Base-by-base conservation (phyloP, 2,888 invertebrate species). In the Lasioglossum calceatum region DNA sequence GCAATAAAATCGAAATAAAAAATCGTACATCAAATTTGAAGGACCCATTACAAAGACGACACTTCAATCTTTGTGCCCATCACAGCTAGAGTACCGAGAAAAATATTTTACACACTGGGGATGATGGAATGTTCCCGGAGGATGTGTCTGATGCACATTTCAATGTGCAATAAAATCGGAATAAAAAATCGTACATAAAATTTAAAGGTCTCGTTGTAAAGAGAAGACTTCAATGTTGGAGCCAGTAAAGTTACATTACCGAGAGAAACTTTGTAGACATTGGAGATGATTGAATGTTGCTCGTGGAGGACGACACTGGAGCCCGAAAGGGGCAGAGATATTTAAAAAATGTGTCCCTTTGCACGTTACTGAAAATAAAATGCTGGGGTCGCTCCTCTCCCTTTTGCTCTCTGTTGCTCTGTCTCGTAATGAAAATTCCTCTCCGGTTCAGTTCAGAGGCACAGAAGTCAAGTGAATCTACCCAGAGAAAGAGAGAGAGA, bases 391-490 rank as follows among this genome's bases (percentile, higher is more conserved):
- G 32, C 64, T 54, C 23, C 10, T 23, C n/a, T n/a, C 54, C n/a
- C 54, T 23, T 8, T 23, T 23, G 7, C 54, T 54, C 54, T 54
- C 54, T 23, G 23, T 23, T 23, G 10, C 23, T 54, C 54, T 54
- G 23, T 32, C 19, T 10, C 19, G 64, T 77, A 77, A 77, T 77
- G 47, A 47, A 77, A 77, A 77, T 77, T 77, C 64, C 64, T 64
- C 77, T 14, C 32, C 54, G 64, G 44, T 64, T 77, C 23, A 32
- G 44, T 14, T 32, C 64, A 7, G 42, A 47, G 44, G 23, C 44
- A 7, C 64, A 44, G 64, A 64, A 64, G 61, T 77, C 58, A 64
- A 73, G 44, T 32, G 73, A 47, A 64, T 64, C 64, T 36, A 77
- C 36, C 27, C n/a, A 5, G 27, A 61, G 61, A 14, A 14, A 42